Evolutionary conservation across 2,888 invertebrate species (phyloP).

Genomic region (Eulithis testata): DNA sequence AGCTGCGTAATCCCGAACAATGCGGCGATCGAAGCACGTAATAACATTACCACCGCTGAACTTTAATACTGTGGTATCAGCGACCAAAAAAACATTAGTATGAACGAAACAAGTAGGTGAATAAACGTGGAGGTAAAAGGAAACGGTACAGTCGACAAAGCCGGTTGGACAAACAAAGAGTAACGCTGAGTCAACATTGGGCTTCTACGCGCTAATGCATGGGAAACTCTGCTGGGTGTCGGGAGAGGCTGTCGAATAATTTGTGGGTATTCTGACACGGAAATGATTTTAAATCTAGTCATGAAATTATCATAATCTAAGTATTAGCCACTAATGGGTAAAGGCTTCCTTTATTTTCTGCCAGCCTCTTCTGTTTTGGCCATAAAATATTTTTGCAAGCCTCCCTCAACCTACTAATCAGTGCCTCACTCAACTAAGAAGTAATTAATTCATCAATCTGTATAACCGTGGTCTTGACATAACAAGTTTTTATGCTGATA

Average conservation of each 20-base stretch:
- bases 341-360: too few species aligned
- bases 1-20: conserved; percentile 6
- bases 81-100: conserved; percentile 50
- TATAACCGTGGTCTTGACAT: too few species aligned
- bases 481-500: too few species aligned
- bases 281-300: background rate
- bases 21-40: conserved; percentile 4
- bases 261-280: conserved; percentile 17
- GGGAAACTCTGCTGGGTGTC: conserved; percentile 51
- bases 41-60: conserved; percentile 15
- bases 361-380: too few species aligned
- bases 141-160: conserved; percentile 63
- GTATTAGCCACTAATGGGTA: too few species aligned
- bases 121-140: conserved; percentile 59
- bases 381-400: too few species aligned
- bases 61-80: conserved; percentile 12
- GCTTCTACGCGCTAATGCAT: conserved; percentile 70
- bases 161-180: conserved; percentile 67
- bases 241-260: conserved; percentile 28
- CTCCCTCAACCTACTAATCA: too few species aligned
- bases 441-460: too few species aligned
- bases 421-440: too few species aligned
- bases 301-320: background rate
- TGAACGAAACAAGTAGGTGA: conserved; percentile 35
- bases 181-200: conserved; percentile 67